A percentile compares a stretch with the other conserved stretches of the same genome.
Evolutionary conservation across 2,888 invertebrate species (phyloP).

Genomic region (Artemia sinica): DNA sequence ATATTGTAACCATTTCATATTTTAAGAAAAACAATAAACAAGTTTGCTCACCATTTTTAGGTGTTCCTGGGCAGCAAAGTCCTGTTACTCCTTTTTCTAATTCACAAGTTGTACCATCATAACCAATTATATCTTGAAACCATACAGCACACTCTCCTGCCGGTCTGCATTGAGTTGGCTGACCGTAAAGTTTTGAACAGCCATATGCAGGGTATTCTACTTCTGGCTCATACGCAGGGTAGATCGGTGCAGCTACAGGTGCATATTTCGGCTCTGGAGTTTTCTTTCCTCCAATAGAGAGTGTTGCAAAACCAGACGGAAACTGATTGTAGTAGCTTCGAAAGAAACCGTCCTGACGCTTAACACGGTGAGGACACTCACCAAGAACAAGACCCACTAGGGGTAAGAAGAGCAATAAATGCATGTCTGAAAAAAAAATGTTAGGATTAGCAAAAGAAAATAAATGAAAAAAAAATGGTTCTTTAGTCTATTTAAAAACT

Average conservation of each 20-base stretch:
- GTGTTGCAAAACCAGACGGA: not conserved
- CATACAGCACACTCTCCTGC: conserved; percentile 20
- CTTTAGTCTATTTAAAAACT: too few species aligned
- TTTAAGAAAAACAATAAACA: too few species aligned
- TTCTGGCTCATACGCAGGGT: not conserved
- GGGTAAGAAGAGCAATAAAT: not conserved
- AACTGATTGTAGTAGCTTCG: not conserved
- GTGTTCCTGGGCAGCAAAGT: conserved; percentile 19
- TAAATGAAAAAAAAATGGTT: too few species aligned
- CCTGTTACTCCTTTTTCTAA: conserved; percentile 19
- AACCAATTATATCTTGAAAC: conserved; percentile 16
- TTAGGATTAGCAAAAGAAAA: too few species aligned
- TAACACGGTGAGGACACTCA: not conserved
- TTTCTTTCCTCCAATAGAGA: conserved; percentile 12
- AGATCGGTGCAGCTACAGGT: not conserved
- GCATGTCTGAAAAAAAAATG: not conserved
- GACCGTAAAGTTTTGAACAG: conserved; percentile 19
- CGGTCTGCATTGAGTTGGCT: conserved; percentile 19
- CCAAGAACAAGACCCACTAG: not conserved
- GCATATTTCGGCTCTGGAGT: not conserved
- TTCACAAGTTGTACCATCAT: conserved; percentile 16
- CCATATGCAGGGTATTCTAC: conserved; percentile 14
- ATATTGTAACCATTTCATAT: too few species aligned
- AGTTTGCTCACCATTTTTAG: conserved; percentile 19
- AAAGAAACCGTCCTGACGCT: not conserved